Conservation (phyloP, 2,113 vertebrate species). For the Osmerus mordax region DNA sequence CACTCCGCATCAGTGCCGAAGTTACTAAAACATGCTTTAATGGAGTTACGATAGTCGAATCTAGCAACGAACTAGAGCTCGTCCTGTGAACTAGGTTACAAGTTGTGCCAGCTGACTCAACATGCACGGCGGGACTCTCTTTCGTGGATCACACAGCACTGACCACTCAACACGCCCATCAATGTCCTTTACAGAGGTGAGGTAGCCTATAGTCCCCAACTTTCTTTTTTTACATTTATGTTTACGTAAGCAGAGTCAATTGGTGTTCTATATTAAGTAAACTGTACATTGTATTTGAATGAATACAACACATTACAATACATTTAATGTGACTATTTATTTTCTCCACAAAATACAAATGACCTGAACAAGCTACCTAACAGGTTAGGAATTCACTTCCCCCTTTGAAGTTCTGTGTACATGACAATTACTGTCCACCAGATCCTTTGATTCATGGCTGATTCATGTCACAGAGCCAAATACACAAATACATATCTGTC, state of each 20-base stretch:
- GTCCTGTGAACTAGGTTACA: background rate
- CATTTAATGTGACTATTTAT: background rate
- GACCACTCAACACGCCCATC: background rate
- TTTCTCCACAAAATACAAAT: constrained; percentile 26
- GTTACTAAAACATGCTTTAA: constrained; percentile 78
- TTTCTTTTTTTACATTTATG: too few relatives aligned
- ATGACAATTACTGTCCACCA: constrained; percentile 39
- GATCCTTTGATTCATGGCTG: constrained; percentile 45
- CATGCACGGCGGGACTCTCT: background rate
- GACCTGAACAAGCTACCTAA: constrained; percentile 32
- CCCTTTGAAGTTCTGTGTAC: constrained; percentile 43
- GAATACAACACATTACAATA: background rate
- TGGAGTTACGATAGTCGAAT: constrained; percentile 85
- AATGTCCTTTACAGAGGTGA: too few relatives aligned
- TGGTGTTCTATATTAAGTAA: too few relatives aligned
- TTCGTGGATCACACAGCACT: background rate
- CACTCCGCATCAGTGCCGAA: constrained; percentile 71
- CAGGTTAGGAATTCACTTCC: constrained; percentile 35
- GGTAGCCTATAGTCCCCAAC: too few relatives aligned
- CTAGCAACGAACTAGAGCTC: constrained; percentile 82
- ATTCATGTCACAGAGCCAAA: constrained; percentile 24
- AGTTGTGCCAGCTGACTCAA: background rate
- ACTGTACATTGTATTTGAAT: background rate
- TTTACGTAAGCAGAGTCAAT: too few relatives aligned
- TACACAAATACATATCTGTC: constrained; percentile 29